Evolutionary conservation across 2,113 vertebrate species (phyloP).

Genomic region (Chaetodon auriga): DNA sequence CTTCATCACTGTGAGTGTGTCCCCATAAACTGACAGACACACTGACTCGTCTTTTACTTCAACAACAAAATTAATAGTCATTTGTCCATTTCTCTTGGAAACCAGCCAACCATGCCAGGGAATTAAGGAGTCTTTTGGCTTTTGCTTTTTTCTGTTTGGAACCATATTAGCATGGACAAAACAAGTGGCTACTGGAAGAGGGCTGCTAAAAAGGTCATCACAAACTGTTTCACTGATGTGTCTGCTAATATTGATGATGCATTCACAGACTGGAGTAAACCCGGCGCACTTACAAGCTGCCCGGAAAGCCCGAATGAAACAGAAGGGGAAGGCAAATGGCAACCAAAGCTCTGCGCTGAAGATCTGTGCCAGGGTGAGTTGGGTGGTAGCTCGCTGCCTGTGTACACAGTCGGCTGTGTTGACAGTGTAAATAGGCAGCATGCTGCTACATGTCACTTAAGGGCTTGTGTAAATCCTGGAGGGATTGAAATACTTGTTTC

Average conservation of each 20-base stretch:
- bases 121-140: too few relatives aligned
- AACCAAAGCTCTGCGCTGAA: slow-evolving; percentile 68
- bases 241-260: not conserved
- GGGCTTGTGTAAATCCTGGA: not conserved
- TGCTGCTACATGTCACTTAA: not conserved
- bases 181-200: not conserved
- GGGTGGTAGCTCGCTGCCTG: not conserved
- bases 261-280: slow-evolving; percentile 90
- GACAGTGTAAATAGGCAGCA: not conserved
- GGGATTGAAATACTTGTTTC: not conserved
- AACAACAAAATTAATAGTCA: too few relatives aligned
- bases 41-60: too few relatives aligned
- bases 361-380: slow-evolving; percentile 79
- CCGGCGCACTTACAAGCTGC: slow-evolving; percentile 85
- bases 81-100: too few relatives aligned
- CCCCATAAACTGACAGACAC: too few relatives aligned
- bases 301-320: slow-evolving; percentile 82
- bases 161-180: not conserved
- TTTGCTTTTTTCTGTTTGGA: too few relatives aligned
- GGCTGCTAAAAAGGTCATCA: not conserved
- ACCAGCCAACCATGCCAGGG: too few relatives aligned
- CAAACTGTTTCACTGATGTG: not conserved
- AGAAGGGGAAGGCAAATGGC: slow-evolving; percentile 69
- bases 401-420: slow-evolving; percentile 1
- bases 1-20: too few relatives aligned